Evolutionary conservation across 2,113 vertebrate species (phyloP).

Genomic region (Vireo altiloquus): DNA sequence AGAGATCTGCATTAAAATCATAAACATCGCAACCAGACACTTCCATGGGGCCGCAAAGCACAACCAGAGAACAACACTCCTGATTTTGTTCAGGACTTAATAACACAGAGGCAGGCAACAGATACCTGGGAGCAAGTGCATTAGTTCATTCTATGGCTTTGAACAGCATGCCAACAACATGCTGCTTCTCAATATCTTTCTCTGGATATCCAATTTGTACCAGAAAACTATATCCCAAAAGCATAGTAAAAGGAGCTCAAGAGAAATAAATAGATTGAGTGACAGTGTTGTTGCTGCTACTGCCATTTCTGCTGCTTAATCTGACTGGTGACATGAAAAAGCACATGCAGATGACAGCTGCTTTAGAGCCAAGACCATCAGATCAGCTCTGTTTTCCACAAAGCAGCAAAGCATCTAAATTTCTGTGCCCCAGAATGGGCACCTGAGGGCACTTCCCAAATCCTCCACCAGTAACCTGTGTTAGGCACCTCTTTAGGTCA

Average conservation of each 20-base stretch:
- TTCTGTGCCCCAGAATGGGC: neutral
- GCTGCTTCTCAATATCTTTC: neutral
- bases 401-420: neutral
- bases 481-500: neutral
- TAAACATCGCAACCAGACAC: neutral
- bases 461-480: neutral
- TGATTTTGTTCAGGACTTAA: neutral
- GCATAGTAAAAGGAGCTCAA: neutral
- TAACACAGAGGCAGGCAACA: neutral
- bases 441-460: neutral
- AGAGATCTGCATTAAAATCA: neutral
- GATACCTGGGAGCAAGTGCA: neutral
- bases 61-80: neutral
- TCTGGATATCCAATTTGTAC: neutral
- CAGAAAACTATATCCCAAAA: neutral
- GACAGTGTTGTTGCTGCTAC: neutral
- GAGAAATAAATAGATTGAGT: neutral
- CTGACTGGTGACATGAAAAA: neutral
- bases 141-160: neutral
- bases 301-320: neutral
- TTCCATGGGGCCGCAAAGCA: neutral
- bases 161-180: neutral
- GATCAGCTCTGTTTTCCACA: neutral
- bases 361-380: neutral
- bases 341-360: neutral